These are phyloP conservation scores for Lissocephala sabroskyi DNA, from an alignment of 2,888 invertebrate species.

Conservation along the genomic window DNA sequence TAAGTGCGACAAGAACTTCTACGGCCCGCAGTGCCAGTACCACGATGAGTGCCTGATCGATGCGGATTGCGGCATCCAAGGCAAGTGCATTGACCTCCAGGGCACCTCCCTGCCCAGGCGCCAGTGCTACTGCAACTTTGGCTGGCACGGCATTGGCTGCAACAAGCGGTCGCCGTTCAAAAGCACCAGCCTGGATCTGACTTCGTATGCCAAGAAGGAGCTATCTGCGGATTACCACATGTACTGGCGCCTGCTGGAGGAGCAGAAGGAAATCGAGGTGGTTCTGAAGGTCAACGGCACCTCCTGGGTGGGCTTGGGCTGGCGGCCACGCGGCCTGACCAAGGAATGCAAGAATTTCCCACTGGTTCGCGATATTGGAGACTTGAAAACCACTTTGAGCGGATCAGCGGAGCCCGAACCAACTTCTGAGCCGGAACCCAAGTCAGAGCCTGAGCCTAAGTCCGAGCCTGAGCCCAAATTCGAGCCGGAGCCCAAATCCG, in stretches of 20 bases:
- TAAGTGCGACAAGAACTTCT: slow-evolving; percentile 86
- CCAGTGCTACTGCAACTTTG: slow-evolving; percentile 92
- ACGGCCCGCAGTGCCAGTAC: slow-evolving; percentile 89
- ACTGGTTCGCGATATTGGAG: slow-evolving; percentile 74
- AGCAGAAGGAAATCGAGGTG: slow-evolving; percentile 89
- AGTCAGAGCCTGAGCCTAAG: slow-evolving; percentile 71
- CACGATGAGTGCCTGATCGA: slow-evolving; percentile 89
- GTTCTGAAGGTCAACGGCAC: slow-evolving; percentile 90
- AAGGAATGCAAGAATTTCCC: slow-evolving; percentile 88
- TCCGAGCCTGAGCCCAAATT: slow-evolving; percentile 72
- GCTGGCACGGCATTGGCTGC: slow-evolving; percentile 90
- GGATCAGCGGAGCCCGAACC: slow-evolving; percentile 65
- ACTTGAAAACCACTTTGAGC: slow-evolving; percentile 54
- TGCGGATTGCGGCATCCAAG: slow-evolving; percentile 88
- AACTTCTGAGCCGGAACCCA: slow-evolving; percentile 52
- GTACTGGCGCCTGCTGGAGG: slow-evolving; percentile 89
- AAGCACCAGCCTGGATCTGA: slow-evolving; percentile 81
- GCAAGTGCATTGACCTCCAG: slow-evolving; percentile 86
- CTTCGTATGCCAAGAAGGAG: slow-evolving; percentile 79
- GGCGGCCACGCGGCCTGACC: slow-evolving; percentile 86
- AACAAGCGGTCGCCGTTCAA: slow-evolving; percentile 85
- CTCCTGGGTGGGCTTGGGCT: slow-evolving; percentile 91
- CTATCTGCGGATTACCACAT: slow-evolving; percentile 84
- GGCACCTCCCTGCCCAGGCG: slow-evolving; percentile 86
- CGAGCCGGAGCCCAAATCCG: slow-evolving; percentile 72